phyloP scores from a whole-genome alignment of 2,113 vertebrate species.

The Galbula dea region DNA sequence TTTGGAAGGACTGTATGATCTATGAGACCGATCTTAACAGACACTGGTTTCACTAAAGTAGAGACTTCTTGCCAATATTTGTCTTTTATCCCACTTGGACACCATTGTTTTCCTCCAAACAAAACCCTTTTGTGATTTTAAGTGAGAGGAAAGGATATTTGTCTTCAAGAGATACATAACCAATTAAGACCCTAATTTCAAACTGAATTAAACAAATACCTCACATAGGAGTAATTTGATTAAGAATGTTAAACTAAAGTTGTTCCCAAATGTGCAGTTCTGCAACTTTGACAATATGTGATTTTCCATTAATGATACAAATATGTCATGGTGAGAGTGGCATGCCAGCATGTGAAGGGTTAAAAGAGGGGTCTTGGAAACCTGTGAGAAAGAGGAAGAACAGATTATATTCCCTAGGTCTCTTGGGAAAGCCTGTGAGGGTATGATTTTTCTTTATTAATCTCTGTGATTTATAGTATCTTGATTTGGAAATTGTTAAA shows the following conservation, averaged over 20 bases:
- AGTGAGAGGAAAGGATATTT: not conserved
- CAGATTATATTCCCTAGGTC: conserved; percentile 32
- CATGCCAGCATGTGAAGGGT: not conserved
- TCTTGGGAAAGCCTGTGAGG: not conserved
- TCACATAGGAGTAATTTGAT: not conserved
- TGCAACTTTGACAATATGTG: not conserved
- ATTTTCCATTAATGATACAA: not conserved
- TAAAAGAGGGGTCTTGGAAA: conserved; percentile 20
- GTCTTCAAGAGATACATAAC: not conserved
- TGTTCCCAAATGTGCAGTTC: not conserved
- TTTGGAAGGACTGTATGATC: not conserved
- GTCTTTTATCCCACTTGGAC: not conserved
- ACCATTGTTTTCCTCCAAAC: not conserved
- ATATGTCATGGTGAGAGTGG: rapidly evolving
- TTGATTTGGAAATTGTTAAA: not conserved
- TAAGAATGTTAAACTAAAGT: not conserved
- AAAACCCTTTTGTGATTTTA: conserved; percentile 29
- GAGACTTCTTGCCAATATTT: not conserved
- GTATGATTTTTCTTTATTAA: conserved; percentile 10
- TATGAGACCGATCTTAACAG: not conserved
- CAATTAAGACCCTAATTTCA: conserved; percentile 7
- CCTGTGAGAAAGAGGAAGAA: conserved; percentile 44
- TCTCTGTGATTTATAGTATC: not conserved
- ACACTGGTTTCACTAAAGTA: not conserved
- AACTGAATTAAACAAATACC: not conserved